A percentile compares a stretch with the other conserved stretches of the same genome.
phyloP scores from a whole-genome alignment of 2,888 invertebrate genomes.

The Acleris literana region DNA sequence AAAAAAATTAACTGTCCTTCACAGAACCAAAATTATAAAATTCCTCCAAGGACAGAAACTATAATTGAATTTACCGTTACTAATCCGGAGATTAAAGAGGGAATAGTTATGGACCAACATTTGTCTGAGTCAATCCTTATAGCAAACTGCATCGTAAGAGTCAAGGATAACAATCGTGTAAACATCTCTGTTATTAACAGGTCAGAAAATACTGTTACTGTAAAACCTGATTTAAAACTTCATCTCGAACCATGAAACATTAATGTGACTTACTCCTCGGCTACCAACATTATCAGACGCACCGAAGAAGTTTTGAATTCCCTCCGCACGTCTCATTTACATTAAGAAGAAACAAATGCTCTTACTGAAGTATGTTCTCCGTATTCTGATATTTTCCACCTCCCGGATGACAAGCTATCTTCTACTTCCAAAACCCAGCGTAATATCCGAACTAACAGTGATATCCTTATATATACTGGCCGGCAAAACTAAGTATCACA shows the following conservation, averaged over 20 bases:
- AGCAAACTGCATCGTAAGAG: slow-evolving; percentile 36
- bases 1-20: slow-evolving; percentile 4
- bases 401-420: slow-evolving; percentile 21
- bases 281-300: background rate
- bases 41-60: background rate
- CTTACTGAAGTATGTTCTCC: slow-evolving; percentile 26
- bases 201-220: slow-evolving; percentile 13
- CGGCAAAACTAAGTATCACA: too few species aligned
- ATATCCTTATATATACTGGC: background rate
- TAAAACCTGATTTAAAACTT: background rate
- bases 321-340: slow-evolving; percentile 38
- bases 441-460: slow-evolving; percentile 36
- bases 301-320: slow-evolving; percentile 35
- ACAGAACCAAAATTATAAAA: background rate
- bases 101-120: slow-evolving; percentile 39
- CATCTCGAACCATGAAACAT: background rate
- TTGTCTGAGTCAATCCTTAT: slow-evolving; percentile 32
- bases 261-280: background rate
- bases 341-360: slow-evolving; percentile 36
- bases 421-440: slow-evolving; percentile 36
- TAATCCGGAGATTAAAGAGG: too few species aligned
- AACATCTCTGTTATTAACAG: slow-evolving; percentile 33
- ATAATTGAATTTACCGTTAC: too few species aligned
- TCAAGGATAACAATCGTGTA: slow-evolving; percentile 34
- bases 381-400: slow-evolving; percentile 40